Percentiles rank a stretch among this genome's conserved stretches.
phyloP scores from a whole-genome alignment of 2,888 invertebrate species.

The Agrotis clavis region DNA sequence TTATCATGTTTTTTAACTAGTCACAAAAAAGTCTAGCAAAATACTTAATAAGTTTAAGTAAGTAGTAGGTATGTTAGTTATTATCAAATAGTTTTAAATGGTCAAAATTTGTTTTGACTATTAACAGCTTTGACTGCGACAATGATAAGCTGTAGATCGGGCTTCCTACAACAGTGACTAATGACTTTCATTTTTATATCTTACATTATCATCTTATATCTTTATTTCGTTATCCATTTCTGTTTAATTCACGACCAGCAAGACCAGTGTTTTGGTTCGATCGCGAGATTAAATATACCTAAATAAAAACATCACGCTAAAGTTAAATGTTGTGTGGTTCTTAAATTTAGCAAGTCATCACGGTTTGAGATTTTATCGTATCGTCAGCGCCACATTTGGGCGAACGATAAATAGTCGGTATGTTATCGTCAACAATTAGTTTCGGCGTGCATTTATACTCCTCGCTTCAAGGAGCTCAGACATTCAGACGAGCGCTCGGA shows the following conservation, averaged over 20 bases:
- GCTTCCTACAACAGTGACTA: constrained; percentile 8
- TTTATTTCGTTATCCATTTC: constrained; percentile 14
- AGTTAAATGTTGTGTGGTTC: constrained; percentile 3
- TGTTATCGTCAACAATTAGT: constrained; percentile 52
- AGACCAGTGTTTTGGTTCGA: constrained; percentile 13
- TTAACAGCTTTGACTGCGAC: too few species aligned
- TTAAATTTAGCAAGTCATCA: constrained; percentile 10
- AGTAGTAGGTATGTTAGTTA: too few species aligned
- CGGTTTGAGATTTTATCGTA: constrained; percentile 25
- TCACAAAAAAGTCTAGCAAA: too few species aligned
- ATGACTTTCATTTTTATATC: constrained; percentile 32
- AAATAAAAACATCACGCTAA: constrained; percentile 4
- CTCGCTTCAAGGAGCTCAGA: constrained; percentile 68
- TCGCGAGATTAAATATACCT: constrained; percentile 13
- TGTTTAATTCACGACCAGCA: constrained; percentile 19
- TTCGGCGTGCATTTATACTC: constrained; percentile 67
- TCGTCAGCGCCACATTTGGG: constrained; percentile 15
- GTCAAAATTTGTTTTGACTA: too few species aligned
- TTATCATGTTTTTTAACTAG: too few species aligned
- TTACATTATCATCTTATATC: constrained; percentile 27
- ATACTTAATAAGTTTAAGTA: too few species aligned
- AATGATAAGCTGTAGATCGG: neutral
- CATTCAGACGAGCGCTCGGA: constrained; percentile 73
- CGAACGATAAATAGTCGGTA: constrained; percentile 3
- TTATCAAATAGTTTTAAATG: too few species aligned